These are phyloP conservation scores for Grantiella picta DNA, from an alignment of 2,113 vertebrate species.

Conservation along the genomic window DNA sequence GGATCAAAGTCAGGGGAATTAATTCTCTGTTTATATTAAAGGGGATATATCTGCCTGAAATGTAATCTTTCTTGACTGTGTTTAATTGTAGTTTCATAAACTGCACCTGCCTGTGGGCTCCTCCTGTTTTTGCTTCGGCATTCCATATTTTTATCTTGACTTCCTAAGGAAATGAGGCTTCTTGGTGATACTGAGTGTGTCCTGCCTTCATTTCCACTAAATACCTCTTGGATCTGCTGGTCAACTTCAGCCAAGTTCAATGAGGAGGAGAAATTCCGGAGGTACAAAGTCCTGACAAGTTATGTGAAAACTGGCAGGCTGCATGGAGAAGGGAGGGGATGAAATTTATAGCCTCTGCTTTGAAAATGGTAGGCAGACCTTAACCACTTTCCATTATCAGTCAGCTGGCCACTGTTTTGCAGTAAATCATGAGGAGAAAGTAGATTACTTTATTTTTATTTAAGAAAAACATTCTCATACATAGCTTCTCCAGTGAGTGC, in stretches of 20 bases:
- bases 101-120: slow-evolving; percentile 10
- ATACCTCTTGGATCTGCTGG: not conserved
- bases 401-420: not conserved
- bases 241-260: not conserved
- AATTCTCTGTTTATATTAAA: slow-evolving; percentile 41
- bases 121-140: slow-evolving; percentile 10
- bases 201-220: not conserved
- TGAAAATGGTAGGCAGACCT: not conserved
- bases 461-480: not conserved
- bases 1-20: slow-evolving; percentile 10
- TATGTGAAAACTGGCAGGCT: not conserved
- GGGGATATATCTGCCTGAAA: slow-evolving; percentile 10
- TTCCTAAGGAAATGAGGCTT: slow-evolving; percentile 51
- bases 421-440: not conserved
- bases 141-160: slow-evolving; percentile 33
- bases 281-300: not conserved
- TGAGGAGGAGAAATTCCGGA: slow-evolving; percentile 26
- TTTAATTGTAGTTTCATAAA: slow-evolving; percentile 45
- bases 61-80: not conserved
- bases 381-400: not conserved
- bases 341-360: not conserved
- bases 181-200: not conserved
- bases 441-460: not conserved
- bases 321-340: not conserved
- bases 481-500: not conserved